phyloP scores from a whole-genome alignment of 35 echinoderm and acorn worm species.

The Nesometra sesokonis region DNA sequence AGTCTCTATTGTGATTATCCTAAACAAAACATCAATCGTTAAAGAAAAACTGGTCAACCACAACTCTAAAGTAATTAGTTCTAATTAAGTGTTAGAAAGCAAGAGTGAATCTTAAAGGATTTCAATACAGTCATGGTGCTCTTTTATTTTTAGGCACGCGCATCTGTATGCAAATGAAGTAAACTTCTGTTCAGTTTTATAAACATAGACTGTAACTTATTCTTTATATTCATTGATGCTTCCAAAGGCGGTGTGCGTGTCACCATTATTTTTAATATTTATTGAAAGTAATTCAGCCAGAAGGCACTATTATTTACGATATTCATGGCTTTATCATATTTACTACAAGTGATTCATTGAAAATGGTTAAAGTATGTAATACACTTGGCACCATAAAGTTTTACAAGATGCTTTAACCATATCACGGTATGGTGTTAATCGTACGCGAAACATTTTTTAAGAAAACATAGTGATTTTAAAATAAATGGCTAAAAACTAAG shows the following conservation, averaged over 20 bases:
- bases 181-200: not conserved
- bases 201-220: not conserved
- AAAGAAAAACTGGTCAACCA: not conserved
- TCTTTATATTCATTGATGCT: not conserved
- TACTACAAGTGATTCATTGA: too few species aligned
- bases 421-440: too few species aligned
- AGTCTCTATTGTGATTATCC: not conserved
- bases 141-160: not conserved
- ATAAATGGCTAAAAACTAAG: too few species aligned
- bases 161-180: not conserved
- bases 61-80: not conserved
- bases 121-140: not conserved
- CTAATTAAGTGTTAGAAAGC: not conserved
- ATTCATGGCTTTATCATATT: too few species aligned
- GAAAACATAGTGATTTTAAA: too few species aligned
- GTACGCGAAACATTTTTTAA: too few species aligned
- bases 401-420: too few species aligned
- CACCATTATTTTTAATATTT: not conserved
- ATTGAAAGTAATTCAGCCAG: too few species aligned
- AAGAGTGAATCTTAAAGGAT: not conserved
- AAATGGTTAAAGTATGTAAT: too few species aligned
- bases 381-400: too few species aligned
- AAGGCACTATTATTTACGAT: too few species aligned
- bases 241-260: not conserved
- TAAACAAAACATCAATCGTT: not conserved